Percentiles rank a stretch among this genome's conserved stretches.
phyloP scores from a whole-genome alignment of 2,888 invertebrate species.

The Scaptomyza parva region DNA sequence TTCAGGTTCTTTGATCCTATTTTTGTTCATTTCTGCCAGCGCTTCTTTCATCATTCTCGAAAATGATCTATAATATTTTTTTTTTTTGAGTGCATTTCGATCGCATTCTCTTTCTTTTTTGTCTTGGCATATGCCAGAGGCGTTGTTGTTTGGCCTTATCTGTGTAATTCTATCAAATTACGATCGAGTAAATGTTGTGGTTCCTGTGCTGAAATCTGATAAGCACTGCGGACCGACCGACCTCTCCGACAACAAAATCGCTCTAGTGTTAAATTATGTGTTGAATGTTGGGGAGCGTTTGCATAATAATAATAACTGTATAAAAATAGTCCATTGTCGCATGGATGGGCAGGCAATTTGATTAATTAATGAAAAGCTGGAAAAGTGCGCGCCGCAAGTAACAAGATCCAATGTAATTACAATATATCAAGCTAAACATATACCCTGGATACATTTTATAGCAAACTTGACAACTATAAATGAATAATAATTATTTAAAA shows the following conservation, averaged over 20 bases:
- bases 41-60: too few relatives aligned
- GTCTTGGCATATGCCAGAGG: slow-evolving; percentile 40
- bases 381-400: slow-evolving; percentile 18
- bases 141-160: slow-evolving; percentile 57
- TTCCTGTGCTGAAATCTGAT: slow-evolving; percentile 62
- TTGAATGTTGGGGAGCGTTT: slow-evolving; percentile 14
- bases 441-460: not conserved
- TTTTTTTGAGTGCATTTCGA: slow-evolving; percentile 15
- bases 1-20: not conserved
- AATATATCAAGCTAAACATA: not conserved
- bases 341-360: slow-evolving; percentile 57
- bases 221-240: slow-evolving; percentile 34
- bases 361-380: slow-evolving; percentile 65
- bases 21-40: not conserved
- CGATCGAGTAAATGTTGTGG: slow-evolving; percentile 41
- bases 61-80: too few relatives aligned
- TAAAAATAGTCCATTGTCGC: slow-evolving; percentile 61
- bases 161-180: slow-evolving; percentile 68
- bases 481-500: not conserved
- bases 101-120: slow-evolving; percentile 14
- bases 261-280: slow-evolving; percentile 75
- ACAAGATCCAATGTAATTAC: slow-evolving; percentile 4
- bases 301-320: slow-evolving; percentile 36
- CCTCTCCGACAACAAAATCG: slow-evolving; percentile 69
- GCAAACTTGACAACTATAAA: not conserved